Conservation (phyloP, 2,113 vertebrate species). For the Cardinalis cardinalis region DNA sequence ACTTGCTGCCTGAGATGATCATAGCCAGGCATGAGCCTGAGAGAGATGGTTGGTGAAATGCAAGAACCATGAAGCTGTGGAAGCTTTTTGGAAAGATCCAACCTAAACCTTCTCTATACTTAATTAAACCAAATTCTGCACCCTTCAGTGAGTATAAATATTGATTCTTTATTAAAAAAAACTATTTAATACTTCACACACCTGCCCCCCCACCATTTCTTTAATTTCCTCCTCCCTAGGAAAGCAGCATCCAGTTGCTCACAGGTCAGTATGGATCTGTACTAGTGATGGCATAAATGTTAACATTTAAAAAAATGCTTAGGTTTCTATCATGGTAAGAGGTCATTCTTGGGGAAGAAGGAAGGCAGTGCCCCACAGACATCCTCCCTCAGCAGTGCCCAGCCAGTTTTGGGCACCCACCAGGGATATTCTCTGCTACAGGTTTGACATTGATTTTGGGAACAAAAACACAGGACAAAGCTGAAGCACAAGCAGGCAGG, state of each 20-base stretch:
- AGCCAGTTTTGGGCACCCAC: neutral
- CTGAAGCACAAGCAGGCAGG: accelerated
- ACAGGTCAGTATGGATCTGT: neutral
- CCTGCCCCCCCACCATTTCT: accelerated
- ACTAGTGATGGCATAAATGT: neutral
- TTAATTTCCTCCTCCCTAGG: neutral
- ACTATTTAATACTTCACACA: neutral
- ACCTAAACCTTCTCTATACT: neutral
- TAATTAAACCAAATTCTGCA: neutral
- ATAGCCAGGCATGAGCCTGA: neutral
- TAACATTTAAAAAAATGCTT: neutral
- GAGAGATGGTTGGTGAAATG: neutral
- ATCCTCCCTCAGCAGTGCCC: neutral
- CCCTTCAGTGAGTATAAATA: neutral
- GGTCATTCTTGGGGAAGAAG: neutral
- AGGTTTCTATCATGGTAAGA: neutral
- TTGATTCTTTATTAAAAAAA: neutral
- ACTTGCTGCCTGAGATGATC: accelerated
- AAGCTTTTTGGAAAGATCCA: neutral
- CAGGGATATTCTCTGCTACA: neutral
- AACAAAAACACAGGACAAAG: neutral
- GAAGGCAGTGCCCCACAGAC: neutral
- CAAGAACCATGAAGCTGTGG: neutral
- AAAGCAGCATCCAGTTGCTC: neutral
- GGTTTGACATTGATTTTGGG: neutral